Percentiles rank a stretch among this genome's conserved stretches.
Evolutionary conservation across 2,888 invertebrate genomes (phyloP).

Genomic region (Acanthosepion pharaonis): DNA sequence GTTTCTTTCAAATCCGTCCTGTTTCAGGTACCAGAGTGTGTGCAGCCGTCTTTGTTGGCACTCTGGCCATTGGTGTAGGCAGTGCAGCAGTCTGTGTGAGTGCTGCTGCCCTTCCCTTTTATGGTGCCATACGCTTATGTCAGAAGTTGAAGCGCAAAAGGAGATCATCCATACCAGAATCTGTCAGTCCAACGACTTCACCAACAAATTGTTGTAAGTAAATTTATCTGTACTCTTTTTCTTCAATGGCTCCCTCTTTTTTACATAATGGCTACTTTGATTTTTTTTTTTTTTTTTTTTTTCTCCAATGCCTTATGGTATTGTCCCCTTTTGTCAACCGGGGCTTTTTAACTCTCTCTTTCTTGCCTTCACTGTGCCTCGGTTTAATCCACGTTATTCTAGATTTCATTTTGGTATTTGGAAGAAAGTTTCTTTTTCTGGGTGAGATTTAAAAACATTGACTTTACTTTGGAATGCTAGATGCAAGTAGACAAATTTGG

Average conservation of each 20-base stretch:
- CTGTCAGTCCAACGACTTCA: background rate
- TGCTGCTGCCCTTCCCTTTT: conserved; percentile 70
- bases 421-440: no score
- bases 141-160: conserved; percentile 52
- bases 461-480: no score
- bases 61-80: conserved; percentile 71
- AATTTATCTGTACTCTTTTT: background rate
- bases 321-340: background rate
- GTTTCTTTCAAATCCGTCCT: background rate
- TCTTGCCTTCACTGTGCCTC: background rate
- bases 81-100: conserved; percentile 70
- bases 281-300: background rate
- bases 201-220: background rate
- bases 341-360: background rate
- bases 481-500: no score
- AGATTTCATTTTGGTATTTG: no score
- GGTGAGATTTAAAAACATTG: no score
- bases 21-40: conserved; percentile 69
- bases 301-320: background rate
- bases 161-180: background rate
- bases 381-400: no score
- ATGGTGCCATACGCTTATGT: conserved; percentile 64
- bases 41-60: conserved; percentile 66
- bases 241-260: background rate
- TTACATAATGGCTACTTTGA: background rate